Percentiles rank a stretch among this genome's conserved stretches.
These are phyloP conservation scores for Zeuzera pyrina DNA, from an alignment of 2,888 invertebrate species.

Conservation along the genomic window DNA sequence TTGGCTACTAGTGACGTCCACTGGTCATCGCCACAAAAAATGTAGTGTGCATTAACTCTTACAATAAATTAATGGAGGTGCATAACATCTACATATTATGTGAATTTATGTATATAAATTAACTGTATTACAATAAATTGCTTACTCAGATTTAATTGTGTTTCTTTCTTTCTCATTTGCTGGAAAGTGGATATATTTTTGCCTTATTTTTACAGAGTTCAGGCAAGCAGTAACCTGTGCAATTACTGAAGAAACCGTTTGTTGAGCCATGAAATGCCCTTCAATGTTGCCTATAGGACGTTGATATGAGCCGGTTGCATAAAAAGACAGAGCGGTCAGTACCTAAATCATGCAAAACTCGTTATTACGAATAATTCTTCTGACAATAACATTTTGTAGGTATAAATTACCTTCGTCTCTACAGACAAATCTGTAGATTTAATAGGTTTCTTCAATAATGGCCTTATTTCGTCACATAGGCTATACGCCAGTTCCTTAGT, in stretches of 20 bases:
- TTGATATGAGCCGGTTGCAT: conserved; percentile 1
- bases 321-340: background rate
- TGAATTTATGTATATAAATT: no score
- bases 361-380: background rate
- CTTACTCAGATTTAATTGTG: conserved; percentile 1
- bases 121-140: background rate
- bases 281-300: background rate
- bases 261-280: background rate
- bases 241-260: background rate
- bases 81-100: no score
- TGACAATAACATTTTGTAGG: background rate
- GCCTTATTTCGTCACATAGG: conserved; percentile 1
- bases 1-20: no score
- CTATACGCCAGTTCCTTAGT: background rate
- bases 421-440: background rate
- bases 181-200: conserved; percentile 1
- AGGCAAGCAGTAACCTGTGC: background rate
- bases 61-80: no score
- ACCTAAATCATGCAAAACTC: background rate
- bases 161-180: background rate
- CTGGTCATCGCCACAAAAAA: no score
- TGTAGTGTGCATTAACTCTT: no score
- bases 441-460: background rate
- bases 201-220: background rate
- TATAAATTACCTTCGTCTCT: conserved; percentile 1